A percentile compares a stretch with the other conserved stretches of the same genome.
Conservation (phyloP, 2,113 vertebrate species). For the Xenopus laevis region DNA sequence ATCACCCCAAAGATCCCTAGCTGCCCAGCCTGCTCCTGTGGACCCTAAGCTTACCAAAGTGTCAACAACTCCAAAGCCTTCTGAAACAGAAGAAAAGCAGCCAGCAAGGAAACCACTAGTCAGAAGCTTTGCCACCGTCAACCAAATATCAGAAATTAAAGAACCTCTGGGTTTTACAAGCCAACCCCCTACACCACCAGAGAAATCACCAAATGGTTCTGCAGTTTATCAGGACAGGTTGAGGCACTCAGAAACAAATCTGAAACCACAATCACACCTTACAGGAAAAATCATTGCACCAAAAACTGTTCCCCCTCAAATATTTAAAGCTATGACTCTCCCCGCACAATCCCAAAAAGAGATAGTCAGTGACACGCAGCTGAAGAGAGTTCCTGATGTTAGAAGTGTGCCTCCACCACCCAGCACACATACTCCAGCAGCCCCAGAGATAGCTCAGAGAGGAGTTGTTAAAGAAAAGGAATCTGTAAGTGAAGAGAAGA, state of each 20-base stretch:
- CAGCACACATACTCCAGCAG: conserved; percentile 48
- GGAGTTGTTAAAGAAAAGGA: conserved; percentile 55
- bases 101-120: conserved; percentile 45
- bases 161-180: conserved; percentile 53
- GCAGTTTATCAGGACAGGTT: conserved; percentile 21
- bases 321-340: not conserved
- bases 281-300: conserved; percentile 2
- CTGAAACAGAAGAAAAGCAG: conserved; percentile 39
- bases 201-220: conserved; percentile 36
- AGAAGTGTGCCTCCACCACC: conserved; percentile 46
- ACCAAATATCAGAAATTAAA: conserved; percentile 46
- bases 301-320: not conserved
- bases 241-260: conserved; percentile 15
- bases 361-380: not conserved
- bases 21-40: conserved; percentile 45
- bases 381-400: conserved; percentile 47
- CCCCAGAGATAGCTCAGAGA: conserved; percentile 39
- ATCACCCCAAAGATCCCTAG: conserved; percentile 51
- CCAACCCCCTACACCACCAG: conserved; percentile 35
- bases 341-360: not conserved
- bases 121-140: conserved; percentile 43
- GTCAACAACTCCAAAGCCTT: conserved; percentile 49
- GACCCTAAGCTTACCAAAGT: conserved; percentile 49
- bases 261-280: conserved; percentile 14
- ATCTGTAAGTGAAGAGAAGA: conserved; percentile 46